Base-by-base conservation (phyloP, 2,113 vertebrate species). In the Euleptes europaea region DNA sequence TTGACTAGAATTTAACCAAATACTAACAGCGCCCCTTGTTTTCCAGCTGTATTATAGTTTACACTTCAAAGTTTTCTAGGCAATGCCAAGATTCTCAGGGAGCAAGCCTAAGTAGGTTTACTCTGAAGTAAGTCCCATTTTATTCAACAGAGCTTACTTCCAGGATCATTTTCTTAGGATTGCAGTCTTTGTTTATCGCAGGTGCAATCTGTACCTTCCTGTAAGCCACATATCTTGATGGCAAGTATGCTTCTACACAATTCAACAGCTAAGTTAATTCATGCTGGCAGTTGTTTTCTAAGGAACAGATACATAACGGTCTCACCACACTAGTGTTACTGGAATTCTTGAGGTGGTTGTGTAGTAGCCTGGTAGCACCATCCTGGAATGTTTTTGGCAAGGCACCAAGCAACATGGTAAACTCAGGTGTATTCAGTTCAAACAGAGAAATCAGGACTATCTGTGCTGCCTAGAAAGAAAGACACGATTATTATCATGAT, bases 361-460 rank as follows among this genome's bases (percentile, higher is more conserved):
- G 98, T 77, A 99, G 97, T 88, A 99, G 97, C 90, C 99, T 99
- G 93, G 99, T 99, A 96, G 99, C 98, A 92, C 98, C 99, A 78
- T 99, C 99, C 95, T 99, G 98, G 97, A 99, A 99, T 87, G 99
- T 99, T 96, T 99, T 99, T 87, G 99, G 98, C 95, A 99, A 97
- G 80, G 99, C 99, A 93, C 98, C 98, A 94, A 99, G 97, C 96
- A 99, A 96, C 98, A 99, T 99, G 94, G 98, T 99, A 97, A 99
- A 99, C 97, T 99, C 98, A 0, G 99, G 98, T 26, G 99, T 99
- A 93, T 99, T 99, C 94, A 99, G 82, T 96, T 99, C 98, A 94
- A 99, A 99, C 91, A 99, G 95, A 83, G 98, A 96, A 94, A 99
- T 99, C 81, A 99, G 97, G 91, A 99, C 99, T 90, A 99, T 97